phyloP scores from a whole-genome alignment of 2,797 vertebrate genomes.

The Helostoma temminkii region DNA sequence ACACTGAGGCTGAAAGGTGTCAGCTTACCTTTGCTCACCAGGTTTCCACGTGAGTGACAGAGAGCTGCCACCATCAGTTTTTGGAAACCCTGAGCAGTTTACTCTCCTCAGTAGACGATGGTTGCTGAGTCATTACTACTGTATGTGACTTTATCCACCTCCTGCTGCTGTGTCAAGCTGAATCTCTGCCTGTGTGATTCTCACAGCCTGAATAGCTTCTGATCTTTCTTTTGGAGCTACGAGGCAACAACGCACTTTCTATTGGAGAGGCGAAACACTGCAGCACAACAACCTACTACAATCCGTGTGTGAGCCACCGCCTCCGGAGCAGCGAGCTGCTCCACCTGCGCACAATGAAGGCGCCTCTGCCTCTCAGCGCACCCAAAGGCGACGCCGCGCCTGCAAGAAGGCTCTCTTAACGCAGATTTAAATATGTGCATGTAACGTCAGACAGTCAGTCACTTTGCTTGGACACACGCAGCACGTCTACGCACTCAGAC shows the following conservation, averaged over 20 bases:
- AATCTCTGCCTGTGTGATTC: not conserved
- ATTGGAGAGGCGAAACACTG: not conserved
- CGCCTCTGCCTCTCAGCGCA: slow-evolving; percentile 5
- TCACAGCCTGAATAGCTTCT: not conserved
- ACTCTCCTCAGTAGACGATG: not conserved
- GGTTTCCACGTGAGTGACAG: not conserved
- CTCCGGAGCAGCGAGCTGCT: slow-evolving; percentile 32
- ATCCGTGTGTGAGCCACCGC: slow-evolving; percentile 22
- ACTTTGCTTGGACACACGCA: slow-evolving; percentile 8
- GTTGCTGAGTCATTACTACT: slow-evolving; percentile 69
- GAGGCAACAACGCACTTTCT: not conserved
- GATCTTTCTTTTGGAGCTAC: too few relatives aligned
- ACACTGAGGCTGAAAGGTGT: slow-evolving; percentile 19
- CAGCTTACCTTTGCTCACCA: slow-evolving; percentile 10
- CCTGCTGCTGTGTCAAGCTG: slow-evolving; percentile 24
- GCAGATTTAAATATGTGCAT: not conserved
- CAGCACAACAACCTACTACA: not conserved
- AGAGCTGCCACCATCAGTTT: slow-evolving; percentile 11
- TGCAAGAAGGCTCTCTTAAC: too few relatives aligned
- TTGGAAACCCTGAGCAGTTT: slow-evolving; percentile 5
- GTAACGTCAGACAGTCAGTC: not conserved
- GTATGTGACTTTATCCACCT: slow-evolving; percentile 50
- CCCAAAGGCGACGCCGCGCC: slow-evolving; percentile 4
- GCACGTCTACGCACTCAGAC: slow-evolving; percentile 25
- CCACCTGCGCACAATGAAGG: slow-evolving; percentile 53